Percentiles rank a stretch among this genome's conserved stretches.
These are phyloP conservation scores for Acronicta aceris DNA, from an alignment of 2,888 invertebrate species.

Conservation along the genomic window DNA sequence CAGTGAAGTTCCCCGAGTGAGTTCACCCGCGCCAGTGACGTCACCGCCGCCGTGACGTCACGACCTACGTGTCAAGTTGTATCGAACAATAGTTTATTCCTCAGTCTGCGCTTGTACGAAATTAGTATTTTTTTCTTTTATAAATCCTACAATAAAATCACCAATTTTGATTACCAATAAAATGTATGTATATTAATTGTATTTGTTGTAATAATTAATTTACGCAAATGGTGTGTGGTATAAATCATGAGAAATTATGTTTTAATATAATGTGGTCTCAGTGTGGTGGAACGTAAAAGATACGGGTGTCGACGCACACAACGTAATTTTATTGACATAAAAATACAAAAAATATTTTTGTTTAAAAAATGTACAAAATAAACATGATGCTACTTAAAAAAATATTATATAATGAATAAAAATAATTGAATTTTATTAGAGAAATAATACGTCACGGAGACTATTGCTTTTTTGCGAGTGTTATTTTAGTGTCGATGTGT, in stretches of 20 bases:
- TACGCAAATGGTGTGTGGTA: conserved; percentile 49
- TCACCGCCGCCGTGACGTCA: background rate
- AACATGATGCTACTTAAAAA: conserved; percentile 39
- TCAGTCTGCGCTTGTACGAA: conserved; percentile 45
- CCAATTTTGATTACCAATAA: conserved; percentile 48
- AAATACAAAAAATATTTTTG: conserved; percentile 11
- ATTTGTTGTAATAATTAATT: conserved; percentile 39
- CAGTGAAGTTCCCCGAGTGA: conserved; percentile 1
- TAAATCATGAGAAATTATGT: conserved; percentile 44
- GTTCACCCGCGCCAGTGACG: conserved; percentile 7
- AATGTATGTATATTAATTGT: conserved; percentile 46
- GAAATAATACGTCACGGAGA: conserved; percentile 13
- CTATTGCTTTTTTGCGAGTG: conserved; percentile 23
- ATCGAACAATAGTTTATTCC: conserved; percentile 46
- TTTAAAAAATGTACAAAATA: conserved; percentile 30
- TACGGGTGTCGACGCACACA: conserved; percentile 47
- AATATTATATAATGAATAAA: conserved; percentile 29
- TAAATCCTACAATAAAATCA: conserved; percentile 39
- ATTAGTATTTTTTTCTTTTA: conserved; percentile 42
- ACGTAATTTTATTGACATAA: conserved; percentile 17
- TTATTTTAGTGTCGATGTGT: conserved; percentile 42
- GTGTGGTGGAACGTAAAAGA: conserved; percentile 50
- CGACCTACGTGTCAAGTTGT: conserved; percentile 21
- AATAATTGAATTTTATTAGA: conserved; percentile 24
- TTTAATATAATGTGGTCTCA: conserved; percentile 39